Evolutionary conservation across 30 jellyfish, hydroid and myxozoan species (phyloP), one percentile per base, ranked within the genome.

Genomic region (Turritopsis dohrnii): DNA sequence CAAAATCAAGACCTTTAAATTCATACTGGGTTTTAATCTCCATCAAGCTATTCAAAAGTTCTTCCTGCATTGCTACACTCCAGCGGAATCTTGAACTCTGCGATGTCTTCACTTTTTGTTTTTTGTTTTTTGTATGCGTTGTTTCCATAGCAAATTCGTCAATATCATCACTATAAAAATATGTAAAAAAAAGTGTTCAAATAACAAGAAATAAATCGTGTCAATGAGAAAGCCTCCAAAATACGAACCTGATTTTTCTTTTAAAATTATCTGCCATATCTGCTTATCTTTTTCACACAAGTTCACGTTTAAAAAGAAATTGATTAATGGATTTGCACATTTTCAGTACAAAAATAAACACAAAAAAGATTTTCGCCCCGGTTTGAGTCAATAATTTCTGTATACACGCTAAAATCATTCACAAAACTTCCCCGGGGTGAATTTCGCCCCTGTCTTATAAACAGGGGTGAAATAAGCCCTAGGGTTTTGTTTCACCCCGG

Each of bases 1-100:
- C 89, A 52, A 83, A 54, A 52, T 83, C 88, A 8, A 54, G 82
- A 25, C 89, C 89, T 52, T 83, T 71, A 26, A 69, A 83, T 17
- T 69, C 89, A 5, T 71, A 28, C 74, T 72, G 29, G 0, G 77
- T 41, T 83, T 83, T 83, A 21, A 74, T 21, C 53, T 74, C 83
- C 29, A 21, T 66, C 29, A 66, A 17, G 27, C 29, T 26, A 26
- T 21, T 21, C 76, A 66, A 66, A 21, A 66, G 29, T 21, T 21
- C 27, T 66, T 66, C 76, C 76, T 21, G 29, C 76, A 66, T 24
- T 21, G 52, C 83, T 29, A 28, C 60, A 20, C 27, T 21, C 65
- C 83, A 26, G 8, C 31, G 53, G 65, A 24, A 29, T 74, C 83
- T 29, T 29, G 60, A 41, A 41, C 60, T 41, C 60, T 41, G 60